These are phyloP conservation scores for Aelia acuminata DNA, from an alignment of 2,888 invertebrate species.

Conservation along the genomic window DNA sequence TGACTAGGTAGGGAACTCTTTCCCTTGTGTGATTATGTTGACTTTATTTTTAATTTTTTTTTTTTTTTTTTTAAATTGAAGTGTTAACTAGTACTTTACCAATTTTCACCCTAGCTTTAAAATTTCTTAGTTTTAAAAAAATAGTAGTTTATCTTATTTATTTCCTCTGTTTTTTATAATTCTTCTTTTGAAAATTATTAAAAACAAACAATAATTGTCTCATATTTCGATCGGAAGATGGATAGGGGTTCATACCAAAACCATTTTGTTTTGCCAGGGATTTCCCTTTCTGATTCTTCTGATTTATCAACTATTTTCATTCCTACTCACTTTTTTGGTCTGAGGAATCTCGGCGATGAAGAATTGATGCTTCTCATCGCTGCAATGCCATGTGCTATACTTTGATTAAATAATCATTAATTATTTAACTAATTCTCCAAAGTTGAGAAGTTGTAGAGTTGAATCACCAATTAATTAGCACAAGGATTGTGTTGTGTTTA, in stretches of 20 bases:
- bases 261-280: not conserved
- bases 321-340: not conserved
- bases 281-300: not conserved
- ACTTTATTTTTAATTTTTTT: not conserved
- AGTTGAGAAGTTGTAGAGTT: constrained; percentile 65
- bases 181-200: not conserved
- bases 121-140: not conserved
- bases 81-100: constrained; percentile 13
- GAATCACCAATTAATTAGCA: constrained; percentile 68
- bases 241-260: not conserved
- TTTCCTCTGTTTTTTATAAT: not conserved
- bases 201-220: constrained; percentile 50
- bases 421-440: constrained; percentile 50
- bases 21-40: constrained; percentile 25
- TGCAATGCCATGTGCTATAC: constrained; percentile 55
- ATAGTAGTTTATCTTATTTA: not conserved
- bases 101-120: constrained; percentile 25
- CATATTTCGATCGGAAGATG: constrained; percentile 58
- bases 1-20: not conserved
- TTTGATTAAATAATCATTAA: not conserved
- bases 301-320: not conserved
- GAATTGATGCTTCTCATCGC: constrained; percentile 41
- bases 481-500: constrained; percentile 88
- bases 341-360: constrained; percentile 59
- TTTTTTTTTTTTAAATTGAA: constrained; percentile 1